Evolutionary conservation across 2,888 invertebrate species (phyloP).

Genomic region (Rhyacophila evoluta): DNA sequence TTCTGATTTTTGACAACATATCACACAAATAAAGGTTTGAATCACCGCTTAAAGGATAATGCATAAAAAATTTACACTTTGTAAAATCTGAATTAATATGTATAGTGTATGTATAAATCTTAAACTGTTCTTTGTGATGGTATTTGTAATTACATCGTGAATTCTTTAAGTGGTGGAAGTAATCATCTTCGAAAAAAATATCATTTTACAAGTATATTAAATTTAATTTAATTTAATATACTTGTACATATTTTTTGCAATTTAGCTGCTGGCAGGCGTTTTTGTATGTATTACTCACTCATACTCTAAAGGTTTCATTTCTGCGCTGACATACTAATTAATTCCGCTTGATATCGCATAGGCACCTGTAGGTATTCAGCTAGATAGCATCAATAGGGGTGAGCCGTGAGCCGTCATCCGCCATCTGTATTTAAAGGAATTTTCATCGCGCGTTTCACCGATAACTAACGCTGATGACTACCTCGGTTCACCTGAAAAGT

Average conservation of each 20-base stretch:
- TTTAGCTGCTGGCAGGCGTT: neutral
- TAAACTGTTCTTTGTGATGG: too few relatives aligned
- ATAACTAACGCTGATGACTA: neutral
- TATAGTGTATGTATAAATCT: too few relatives aligned
- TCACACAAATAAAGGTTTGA: too few relatives aligned
- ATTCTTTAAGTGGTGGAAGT: too few relatives aligned
- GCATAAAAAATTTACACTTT: too few relatives aligned
- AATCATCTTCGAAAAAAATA: too few relatives aligned
- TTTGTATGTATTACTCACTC: neutral
- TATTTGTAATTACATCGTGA: too few relatives aligned
- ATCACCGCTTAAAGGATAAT: too few relatives aligned
- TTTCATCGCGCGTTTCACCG: neutral
- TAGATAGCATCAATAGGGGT: neutral
- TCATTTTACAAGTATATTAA: too few relatives aligned
- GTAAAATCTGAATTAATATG: too few relatives aligned
- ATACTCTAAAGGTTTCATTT: neutral
- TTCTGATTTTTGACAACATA: too few relatives aligned
- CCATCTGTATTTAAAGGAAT: neutral
- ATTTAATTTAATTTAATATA: too few relatives aligned
- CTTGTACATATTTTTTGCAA: neutral
- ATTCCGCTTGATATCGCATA: neutral
- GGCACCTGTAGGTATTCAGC: neutral
- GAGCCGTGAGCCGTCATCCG: neutral
- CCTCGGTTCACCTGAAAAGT: neutral
- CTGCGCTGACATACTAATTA: constrained; percentile 9